Percentiles rank a stretch among this genome's conserved stretches.
Conservation (phyloP, 1,140 invertebrate genomes). For the Archegozetes longisetosus region DNA sequence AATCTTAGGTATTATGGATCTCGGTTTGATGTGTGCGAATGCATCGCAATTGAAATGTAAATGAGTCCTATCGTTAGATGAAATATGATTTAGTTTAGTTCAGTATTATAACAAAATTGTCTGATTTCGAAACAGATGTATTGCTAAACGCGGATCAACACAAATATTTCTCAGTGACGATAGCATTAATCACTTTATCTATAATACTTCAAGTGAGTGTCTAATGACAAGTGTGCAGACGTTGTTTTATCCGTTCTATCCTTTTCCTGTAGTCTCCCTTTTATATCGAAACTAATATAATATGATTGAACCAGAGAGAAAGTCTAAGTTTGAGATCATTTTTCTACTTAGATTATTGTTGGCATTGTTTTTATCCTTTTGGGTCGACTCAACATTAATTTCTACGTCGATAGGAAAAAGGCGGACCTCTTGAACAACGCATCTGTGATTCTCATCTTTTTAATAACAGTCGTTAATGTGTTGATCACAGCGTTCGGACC, state of each 20-base stretch:
- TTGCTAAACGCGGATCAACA: constrained; percentile 16
- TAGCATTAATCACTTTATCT: constrained; percentile 60
- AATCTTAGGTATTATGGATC: constrained; percentile 27
- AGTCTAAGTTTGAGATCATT: background rate
- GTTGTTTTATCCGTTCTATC: background rate
- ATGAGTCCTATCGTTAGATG: too few species aligned
- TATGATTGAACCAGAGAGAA: background rate
- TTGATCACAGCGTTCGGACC: constrained; percentile 23
- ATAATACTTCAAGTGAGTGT: constrained; percentile 60
- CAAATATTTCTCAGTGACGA: constrained; percentile 31
- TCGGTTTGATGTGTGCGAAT: constrained; percentile 37
- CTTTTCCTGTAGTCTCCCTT: too few species aligned
- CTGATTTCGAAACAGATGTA: constrained; percentile 9
- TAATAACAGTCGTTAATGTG: constrained; percentile 24
- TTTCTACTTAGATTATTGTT: constrained; percentile 19
- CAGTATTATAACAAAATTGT: too few species aligned
- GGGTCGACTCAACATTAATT: constrained; percentile 23
- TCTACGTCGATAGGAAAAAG: constrained; percentile 18
- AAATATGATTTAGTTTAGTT: too few species aligned
- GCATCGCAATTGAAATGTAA: constrained; percentile 57
- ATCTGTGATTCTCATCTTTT: constrained; percentile 22
- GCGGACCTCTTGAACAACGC: constrained; percentile 22
- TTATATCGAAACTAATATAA: background rate
- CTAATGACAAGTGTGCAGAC: background rate
- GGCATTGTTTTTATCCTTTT: constrained; percentile 22